Conservation (phyloP, 2,113 vertebrate species). For the Procapra przewalskii region DNA sequence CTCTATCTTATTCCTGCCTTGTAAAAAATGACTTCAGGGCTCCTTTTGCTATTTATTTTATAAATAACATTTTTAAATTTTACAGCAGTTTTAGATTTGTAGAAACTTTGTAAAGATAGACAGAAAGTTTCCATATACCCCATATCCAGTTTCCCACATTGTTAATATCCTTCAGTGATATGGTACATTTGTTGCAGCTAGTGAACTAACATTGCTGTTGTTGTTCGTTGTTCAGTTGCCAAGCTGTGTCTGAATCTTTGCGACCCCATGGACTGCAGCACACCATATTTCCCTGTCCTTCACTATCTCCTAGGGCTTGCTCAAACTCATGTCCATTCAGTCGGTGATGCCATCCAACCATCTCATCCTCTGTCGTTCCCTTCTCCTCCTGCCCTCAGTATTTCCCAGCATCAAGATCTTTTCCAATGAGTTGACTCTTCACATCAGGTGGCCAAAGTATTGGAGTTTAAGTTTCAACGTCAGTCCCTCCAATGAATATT, state of each 20-base stretch:
- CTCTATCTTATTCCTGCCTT: not conserved
- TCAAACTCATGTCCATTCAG: not conserved
- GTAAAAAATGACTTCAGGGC: not conserved
- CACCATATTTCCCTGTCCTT: not conserved
- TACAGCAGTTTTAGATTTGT: not conserved
- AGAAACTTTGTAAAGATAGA: not conserved
- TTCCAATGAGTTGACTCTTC: not conserved
- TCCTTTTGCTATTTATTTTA: not conserved
- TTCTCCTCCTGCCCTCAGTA: not conserved
- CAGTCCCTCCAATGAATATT: not conserved
- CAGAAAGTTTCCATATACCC: not conserved
- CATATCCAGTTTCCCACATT: not conserved
- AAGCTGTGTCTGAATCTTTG: not conserved
- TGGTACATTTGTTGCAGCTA: not conserved
- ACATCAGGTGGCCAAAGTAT: not conserved
- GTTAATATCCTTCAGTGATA: not conserved
- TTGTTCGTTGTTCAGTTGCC: not conserved
- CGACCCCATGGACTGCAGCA: not conserved
- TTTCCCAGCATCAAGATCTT: not conserved
- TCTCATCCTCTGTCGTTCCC: not conserved
- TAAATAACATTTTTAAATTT: not conserved
- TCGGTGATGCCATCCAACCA: not conserved
- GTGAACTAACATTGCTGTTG: not conserved
- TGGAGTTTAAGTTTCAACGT: not conserved
- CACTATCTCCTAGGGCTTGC: not conserved